These are phyloP conservation scores for Sympetrum striolatum DNA, from an alignment of 2,888 invertebrate species.

Conservation along the genomic window DNA sequence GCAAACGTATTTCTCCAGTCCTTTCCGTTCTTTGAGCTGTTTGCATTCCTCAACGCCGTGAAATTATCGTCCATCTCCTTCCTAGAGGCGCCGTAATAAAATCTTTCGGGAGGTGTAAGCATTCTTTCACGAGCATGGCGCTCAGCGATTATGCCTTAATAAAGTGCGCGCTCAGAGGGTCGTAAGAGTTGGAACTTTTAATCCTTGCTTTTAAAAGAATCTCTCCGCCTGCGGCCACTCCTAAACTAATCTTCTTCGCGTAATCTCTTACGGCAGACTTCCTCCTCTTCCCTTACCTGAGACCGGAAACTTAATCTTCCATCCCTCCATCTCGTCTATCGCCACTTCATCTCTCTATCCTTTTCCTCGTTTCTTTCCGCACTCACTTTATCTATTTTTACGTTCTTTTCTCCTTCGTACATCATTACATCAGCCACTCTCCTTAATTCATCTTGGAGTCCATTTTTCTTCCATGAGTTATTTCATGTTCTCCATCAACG, in stretches of 20 bases:
- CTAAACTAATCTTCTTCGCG: background rate
- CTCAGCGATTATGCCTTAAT: background rate
- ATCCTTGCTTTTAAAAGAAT: background rate
- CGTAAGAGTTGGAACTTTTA: background rate
- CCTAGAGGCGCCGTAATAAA: no score
- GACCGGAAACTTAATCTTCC: background rate
- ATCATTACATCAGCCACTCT: no score
- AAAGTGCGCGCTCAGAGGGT: background rate
- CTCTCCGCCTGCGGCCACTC: background rate
- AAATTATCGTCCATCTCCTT: no score
- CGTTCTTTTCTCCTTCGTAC: background rate
- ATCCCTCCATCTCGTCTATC: background rate
- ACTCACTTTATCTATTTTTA: background rate
- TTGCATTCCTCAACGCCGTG: no score
- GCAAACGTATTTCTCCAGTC: no score
- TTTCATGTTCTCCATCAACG: no score
- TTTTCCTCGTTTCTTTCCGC: background rate
- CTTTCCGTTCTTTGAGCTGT: no score
- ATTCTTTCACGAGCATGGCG: background rate
- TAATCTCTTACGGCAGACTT: background rate
- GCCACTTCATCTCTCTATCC: background rate
- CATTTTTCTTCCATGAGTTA: no score
- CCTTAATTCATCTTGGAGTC: no score
- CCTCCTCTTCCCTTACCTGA: background rate
- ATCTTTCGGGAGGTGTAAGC: no score